These are phyloP conservation scores for Halocynthia roretzi DNA, from an alignment of 23 tunicate species.

Conservation along the genomic window DNA sequence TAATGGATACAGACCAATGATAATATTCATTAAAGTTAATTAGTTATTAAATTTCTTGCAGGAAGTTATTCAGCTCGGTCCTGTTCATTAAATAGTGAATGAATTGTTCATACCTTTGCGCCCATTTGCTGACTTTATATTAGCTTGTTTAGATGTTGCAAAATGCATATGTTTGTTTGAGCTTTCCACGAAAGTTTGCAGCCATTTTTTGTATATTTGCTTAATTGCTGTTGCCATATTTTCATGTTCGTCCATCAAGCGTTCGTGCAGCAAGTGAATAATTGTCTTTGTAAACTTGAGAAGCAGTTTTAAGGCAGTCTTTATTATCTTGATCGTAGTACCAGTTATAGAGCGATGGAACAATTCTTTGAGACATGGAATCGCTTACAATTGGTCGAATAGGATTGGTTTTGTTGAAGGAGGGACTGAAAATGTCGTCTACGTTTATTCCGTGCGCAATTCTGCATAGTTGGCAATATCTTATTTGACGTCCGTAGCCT, in stretches of 20 bases:
- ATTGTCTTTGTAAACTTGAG: slow-evolving; percentile 6
- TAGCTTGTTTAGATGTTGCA: no score
- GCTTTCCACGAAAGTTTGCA: no score
- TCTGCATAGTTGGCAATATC: slow-evolving; percentile 5
- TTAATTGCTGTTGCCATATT: no score
- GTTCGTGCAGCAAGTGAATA: not conserved
- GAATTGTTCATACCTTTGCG: no score
- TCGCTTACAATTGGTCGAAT: not conserved
- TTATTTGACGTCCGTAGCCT: slow-evolving; percentile 6
- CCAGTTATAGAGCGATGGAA: not conserved
- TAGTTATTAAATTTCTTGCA: no score
- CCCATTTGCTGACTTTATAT: no score
- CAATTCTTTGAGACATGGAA: not conserved
- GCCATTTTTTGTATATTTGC: no score
- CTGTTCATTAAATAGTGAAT: no score
- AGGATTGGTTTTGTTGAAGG: not conserved
- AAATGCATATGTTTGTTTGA: no score
- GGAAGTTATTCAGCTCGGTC: no score
- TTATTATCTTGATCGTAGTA: not conserved
- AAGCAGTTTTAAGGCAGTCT: slow-evolving; percentile 1
- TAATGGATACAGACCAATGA: no score
- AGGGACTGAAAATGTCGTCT: slow-evolving; percentile 1
- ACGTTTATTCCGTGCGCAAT: slow-evolving; percentile 4
- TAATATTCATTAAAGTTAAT: no score
- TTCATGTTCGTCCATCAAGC: not conserved